Conservation (phyloP, 2,888 invertebrate species). For the Notodonta dromedarius region DNA sequence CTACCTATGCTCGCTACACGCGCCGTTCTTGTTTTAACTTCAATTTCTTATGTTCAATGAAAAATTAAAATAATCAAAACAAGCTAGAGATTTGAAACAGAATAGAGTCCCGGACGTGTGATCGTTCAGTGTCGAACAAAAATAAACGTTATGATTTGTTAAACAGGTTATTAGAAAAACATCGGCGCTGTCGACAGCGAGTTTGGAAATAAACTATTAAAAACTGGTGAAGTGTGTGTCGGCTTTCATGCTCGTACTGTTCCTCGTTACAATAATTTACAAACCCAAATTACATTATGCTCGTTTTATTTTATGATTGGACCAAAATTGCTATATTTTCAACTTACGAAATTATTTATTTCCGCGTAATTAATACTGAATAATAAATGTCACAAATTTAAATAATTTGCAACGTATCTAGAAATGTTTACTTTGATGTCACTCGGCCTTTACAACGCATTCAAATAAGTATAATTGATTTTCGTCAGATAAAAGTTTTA, state of each 20-base stretch:
- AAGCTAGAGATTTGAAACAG: conserved; percentile 78
- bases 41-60: conserved; percentile 65
- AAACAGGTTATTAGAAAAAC: conserved; percentile 80
- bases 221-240: conserved; percentile 49
- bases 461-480: conserved; percentile 44
- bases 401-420: conserved; percentile 18
- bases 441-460: conserved; percentile 20
- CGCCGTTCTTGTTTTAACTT: conserved; percentile 52
- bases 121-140: conserved; percentile 75
- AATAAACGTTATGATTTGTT: conserved; percentile 81
- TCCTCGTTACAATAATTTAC: conserved; percentile 13
- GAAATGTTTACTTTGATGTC: conserved; percentile 38
- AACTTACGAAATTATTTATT: neutral
- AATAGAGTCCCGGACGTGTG: conserved; percentile 77
- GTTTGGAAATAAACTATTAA: conserved; percentile 65
- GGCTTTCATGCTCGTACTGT: conserved; percentile 14
- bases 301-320: no score
- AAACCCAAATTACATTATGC: no score
- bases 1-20: conserved; percentile 34
- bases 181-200: conserved; percentile 67
- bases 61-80: conserved; percentile 76
- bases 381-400: conserved; percentile 4
- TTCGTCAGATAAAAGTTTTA: conserved; percentile 43
- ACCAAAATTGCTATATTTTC: neutral
- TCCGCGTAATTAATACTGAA: neutral